These are phyloP conservation scores for Mobula birostris DNA, from an alignment of 2,113 vertebrate genomes.

Conservation along the genomic window DNA sequence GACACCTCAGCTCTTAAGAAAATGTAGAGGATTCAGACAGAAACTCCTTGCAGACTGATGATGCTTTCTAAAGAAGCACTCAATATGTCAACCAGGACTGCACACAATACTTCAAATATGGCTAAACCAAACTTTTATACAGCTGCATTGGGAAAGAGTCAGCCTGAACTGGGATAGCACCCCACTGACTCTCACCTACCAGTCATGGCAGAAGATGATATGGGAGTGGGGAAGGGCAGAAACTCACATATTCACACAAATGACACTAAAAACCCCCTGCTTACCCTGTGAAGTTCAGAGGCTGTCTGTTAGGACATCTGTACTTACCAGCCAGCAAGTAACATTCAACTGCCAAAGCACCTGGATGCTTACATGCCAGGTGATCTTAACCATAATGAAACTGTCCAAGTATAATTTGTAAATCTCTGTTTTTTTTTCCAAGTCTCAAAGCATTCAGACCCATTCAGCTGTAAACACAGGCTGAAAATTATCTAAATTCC, in stretches of 20 bases:
- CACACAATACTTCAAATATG: too few relatives aligned
- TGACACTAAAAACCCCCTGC: background rate
- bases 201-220: background rate
- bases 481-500: conserved; percentile 7
- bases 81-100: too few relatives aligned
- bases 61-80: too few relatives aligned
- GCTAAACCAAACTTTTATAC: too few relatives aligned
- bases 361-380: background rate
- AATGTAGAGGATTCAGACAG: too few relatives aligned
- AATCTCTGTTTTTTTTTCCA: background rate
- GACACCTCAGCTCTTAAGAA: too few relatives aligned
- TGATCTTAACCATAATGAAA: background rate
- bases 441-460: background rate
- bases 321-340: too few relatives aligned
- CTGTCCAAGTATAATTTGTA: background rate
- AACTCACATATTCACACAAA: background rate
- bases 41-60: too few relatives aligned
- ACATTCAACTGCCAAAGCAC: background rate
- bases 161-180: background rate
- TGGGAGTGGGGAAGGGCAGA: background rate
- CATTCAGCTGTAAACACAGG: background rate
- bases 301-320: background rate
- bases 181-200: too few relatives aligned
- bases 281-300: background rate
- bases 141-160: background rate